A percentile compares a stretch with the other conserved stretches of the same genome.
These are phyloP conservation scores for Drosophila santomea DNA, from an alignment of 1,140 invertebrate genomes.

Conservation along the genomic window DNA sequence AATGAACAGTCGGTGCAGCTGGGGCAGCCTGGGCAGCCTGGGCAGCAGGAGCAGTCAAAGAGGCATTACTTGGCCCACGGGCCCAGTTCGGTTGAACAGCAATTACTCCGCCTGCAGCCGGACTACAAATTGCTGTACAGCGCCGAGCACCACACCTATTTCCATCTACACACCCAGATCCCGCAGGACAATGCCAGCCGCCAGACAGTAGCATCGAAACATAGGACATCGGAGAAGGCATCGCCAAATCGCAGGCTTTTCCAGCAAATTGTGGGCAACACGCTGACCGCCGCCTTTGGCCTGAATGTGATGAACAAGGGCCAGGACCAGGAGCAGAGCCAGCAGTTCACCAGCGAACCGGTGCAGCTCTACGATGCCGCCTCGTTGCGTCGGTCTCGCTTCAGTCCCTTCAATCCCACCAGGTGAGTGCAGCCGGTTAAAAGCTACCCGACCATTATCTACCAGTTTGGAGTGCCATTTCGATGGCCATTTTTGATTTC, in stretches of 20 bases:
- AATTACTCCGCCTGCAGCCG: slow-evolving; percentile 70
- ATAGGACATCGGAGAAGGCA: neutral
- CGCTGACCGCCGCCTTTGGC: slow-evolving; percentile 73
- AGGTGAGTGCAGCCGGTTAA: slow-evolving; percentile 51
- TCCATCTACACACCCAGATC: slow-evolving; percentile 66
- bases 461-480: neutral
- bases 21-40: neutral
- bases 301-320: slow-evolving; percentile 48
- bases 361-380: slow-evolving; percentile 72
- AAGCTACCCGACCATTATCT: neutral
- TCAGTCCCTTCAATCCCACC: slow-evolving; percentile 80
- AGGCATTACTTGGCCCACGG: slow-evolving; percentile 35
- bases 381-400: slow-evolving; percentile 72
- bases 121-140: slow-evolving; percentile 80
- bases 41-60: neutral
- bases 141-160: slow-evolving; percentile 78
- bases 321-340: neutral
- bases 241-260: slow-evolving; percentile 37
- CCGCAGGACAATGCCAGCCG: neutral
- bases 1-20: slow-evolving; percentile 6
- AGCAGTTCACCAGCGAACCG: slow-evolving; percentile 49
- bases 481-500: neutral
- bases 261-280: slow-evolving; percentile 68
- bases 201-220: neutral
- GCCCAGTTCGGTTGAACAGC: slow-evolving; percentile 43